Base-by-base conservation (phyloP, 2,113 vertebrate species). In the Callospermophilus lateralis region DNA sequence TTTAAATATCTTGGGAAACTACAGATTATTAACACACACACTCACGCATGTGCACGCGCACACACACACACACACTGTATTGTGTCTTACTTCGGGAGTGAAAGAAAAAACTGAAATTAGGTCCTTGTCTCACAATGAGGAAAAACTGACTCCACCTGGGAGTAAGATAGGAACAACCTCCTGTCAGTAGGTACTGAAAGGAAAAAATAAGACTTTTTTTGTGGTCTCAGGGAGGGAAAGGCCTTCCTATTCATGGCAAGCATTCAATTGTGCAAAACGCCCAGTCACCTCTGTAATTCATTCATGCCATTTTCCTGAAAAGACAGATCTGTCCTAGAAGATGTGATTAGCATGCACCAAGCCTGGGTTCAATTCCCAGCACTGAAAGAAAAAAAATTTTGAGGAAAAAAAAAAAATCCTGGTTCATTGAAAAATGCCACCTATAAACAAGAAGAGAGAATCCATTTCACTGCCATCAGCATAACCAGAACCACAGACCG, bases 221-320 rank as follows among this genome's bases (percentile, higher is more conserved):
- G 34, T n/a, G 63, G 58, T 85, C 63, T 53, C 61, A 39, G 85
- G 42, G 53, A 74, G 15, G 26, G 48, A 55, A 73, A 83, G n/a
- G 81, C 26, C 81, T 94, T 89, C 81, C 48, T 88, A 51, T 30
- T 80, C 12, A 83, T 70, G 74, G 53, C 61, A 77, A 89, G 79
- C 39, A 45, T 30, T 92, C 42, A 42, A 0, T 45, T 4, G 89
- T 15, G 53, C 39, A 48, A 16, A 87, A 63, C n/a, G 10, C 8
- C 51, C 53, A 83, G 26, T 72, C n/a, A 72, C 3, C 15, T 63
- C 11, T 78, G 39, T 95, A 42, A 48, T 42, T 6, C n/a, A 77
- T 9, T 13, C 55, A 89, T 4, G 6, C 32, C 45, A 34, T 32
- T 85, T 48, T 53, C 39, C 84, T 68, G 13, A 22, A 77, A 85